Conservation (phyloP, 2,113 vertebrate genomes). For the Ophiodon elongatus region DNA sequence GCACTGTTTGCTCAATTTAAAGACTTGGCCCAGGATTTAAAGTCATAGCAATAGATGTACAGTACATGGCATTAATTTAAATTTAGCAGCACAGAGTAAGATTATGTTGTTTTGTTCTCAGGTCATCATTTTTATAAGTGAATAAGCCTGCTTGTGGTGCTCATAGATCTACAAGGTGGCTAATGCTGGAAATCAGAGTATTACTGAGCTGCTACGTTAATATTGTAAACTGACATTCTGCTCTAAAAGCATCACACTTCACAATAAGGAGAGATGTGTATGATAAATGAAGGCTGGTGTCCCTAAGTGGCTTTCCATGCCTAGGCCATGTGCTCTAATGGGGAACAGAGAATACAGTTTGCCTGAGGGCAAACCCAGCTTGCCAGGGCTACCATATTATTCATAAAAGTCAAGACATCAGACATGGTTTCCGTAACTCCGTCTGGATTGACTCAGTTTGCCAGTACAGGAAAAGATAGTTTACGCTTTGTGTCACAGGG, state of each 20-base stretch:
- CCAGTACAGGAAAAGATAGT: background rate
- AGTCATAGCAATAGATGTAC: background rate
- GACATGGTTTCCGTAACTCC: background rate
- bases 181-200: background rate
- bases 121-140: background rate
- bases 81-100: background rate
- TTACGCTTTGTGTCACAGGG: background rate
- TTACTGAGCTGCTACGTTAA: background rate
- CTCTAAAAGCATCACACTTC: background rate
- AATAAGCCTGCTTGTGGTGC: background rate
- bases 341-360: background rate
- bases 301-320: background rate
- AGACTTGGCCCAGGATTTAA: slow-evolving; percentile 1
- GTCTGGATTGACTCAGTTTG: slow-evolving; percentile 6
- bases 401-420: background rate
- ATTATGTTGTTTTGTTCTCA: background rate
- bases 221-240: background rate
- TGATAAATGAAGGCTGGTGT: slow-evolving; percentile 7
- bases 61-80: background rate
- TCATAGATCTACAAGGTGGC: background rate
- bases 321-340: background rate
- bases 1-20: background rate
- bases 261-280: background rate
- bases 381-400: background rate
- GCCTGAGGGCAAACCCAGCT: slow-evolving; percentile 25